phyloP scores from a whole-genome alignment of 2,888 invertebrate species.

The Antitype chi region DNA sequence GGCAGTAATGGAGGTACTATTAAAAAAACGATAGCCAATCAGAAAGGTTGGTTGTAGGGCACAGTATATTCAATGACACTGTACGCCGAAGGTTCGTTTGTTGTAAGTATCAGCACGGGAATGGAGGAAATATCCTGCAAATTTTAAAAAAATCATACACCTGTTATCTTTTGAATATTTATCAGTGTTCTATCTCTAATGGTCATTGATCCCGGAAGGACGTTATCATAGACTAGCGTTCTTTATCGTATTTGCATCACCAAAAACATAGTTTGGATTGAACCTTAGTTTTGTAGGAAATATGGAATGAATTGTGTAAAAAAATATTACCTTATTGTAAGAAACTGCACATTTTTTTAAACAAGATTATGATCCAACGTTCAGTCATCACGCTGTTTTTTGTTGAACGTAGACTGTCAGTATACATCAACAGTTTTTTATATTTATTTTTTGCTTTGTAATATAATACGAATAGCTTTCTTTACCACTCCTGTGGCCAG shows the following conservation, averaged over 20 bases:
- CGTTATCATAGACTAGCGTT: constrained; percentile 48
- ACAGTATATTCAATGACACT: not conserved
- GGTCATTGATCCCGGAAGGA: constrained; percentile 56
- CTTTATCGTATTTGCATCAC: constrained; percentile 35
- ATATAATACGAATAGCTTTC: constrained; percentile 2
- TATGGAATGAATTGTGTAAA: not conserved
- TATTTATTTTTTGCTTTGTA: constrained; percentile 18
- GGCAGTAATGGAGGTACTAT: too few species aligned
- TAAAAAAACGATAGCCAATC: not conserved
- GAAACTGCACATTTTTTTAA: constrained; percentile 4
- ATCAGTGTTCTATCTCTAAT: constrained; percentile 3
- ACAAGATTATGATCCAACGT: constrained; percentile 6
- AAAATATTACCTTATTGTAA: not conserved
- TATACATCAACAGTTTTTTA: constrained; percentile 15
- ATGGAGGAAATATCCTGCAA: not conserved
- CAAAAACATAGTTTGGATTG: constrained; percentile 18
- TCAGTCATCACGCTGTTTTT: constrained; percentile 44
- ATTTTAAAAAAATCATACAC: not conserved
- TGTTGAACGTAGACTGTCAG: constrained; percentile 19
- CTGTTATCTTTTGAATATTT: not conserved
- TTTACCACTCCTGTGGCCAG: not conserved
- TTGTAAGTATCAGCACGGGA: not conserved
- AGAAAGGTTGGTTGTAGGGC: not conserved
- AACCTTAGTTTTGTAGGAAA: constrained; percentile 17
- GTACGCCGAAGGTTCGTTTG: not conserved